A percentile compares a stretch with the other conserved stretches of the same genome.
Conservation (phyloP, 2,888 invertebrate genomes). For the Neuroscelio doddi region DNA sequence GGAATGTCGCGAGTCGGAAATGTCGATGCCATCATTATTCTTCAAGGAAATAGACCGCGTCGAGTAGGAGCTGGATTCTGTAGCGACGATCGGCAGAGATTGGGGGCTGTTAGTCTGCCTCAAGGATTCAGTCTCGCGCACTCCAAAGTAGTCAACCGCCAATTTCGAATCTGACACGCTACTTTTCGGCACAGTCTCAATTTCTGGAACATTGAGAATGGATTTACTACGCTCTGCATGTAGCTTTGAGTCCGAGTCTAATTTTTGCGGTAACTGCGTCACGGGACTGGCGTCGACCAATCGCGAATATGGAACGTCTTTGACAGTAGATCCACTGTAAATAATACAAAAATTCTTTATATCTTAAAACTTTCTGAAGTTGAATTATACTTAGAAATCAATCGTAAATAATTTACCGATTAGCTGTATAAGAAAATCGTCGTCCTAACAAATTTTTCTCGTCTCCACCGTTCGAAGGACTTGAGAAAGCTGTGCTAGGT, state of each 20-base stretch:
- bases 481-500: slow-evolving; percentile 66
- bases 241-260: slow-evolving; percentile 82
- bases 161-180: slow-evolving; percentile 90
- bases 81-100: slow-evolving; percentile 59
- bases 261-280: slow-evolving; percentile 75
- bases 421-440: slow-evolving; percentile 78
- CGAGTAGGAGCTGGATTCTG: slow-evolving; percentile 54
- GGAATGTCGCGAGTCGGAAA: slow-evolving; percentile 81
- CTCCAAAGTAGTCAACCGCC: slow-evolving; percentile 83
- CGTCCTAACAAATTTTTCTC: slow-evolving; percentile 73
- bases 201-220: slow-evolving; percentile 72
- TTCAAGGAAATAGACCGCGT: slow-evolving; percentile 72
- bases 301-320: slow-evolving; percentile 86
- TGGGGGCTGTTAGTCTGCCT: slow-evolving; percentile 63
- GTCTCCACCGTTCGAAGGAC: slow-evolving; percentile 69
- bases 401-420: slow-evolving; percentile 70
- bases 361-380: too few species aligned
- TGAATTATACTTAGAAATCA: slow-evolving; percentile 36
- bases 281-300: slow-evolving; percentile 80
- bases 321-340: slow-evolving; percentile 69
- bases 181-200: slow-evolving; percentile 80
- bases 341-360: slow-evolving; percentile 28
- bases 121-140: slow-evolving; percentile 61
- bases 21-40: slow-evolving; percentile 73
- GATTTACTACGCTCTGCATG: slow-evolving; percentile 75